Conservation (phyloP, 1,140 invertebrate genomes). For the Sarcophaga peregrina region DNA sequence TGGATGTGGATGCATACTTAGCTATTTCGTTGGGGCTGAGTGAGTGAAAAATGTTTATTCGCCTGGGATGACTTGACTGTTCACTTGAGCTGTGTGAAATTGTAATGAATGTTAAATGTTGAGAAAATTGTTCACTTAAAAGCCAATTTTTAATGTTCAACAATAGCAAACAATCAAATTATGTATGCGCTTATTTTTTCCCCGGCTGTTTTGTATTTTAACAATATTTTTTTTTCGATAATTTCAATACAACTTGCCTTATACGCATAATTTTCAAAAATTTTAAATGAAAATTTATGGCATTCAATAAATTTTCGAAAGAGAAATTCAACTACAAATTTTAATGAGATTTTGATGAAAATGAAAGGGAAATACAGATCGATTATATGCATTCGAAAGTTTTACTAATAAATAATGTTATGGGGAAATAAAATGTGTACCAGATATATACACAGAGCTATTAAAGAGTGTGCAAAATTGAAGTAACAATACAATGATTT, state of each 20-base stretch:
- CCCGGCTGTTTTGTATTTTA: not conserved
- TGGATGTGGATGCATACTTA: not conserved
- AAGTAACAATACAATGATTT: no score
- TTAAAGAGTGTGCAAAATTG: no score
- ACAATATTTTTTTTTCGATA: not conserved
- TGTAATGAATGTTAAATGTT: constrained; percentile 25
- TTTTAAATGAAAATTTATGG: constrained; percentile 19
- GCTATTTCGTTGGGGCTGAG: no score
- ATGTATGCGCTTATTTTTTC: not conserved
- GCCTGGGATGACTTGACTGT: not conserved
- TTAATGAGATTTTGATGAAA: constrained; percentile 17
- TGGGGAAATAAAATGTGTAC: no score
- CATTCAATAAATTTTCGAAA: constrained; percentile 12
- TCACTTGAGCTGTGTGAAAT: constrained; percentile 20
- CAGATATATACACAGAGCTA: no score
- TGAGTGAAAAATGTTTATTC: no score
- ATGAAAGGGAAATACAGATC: not conserved
- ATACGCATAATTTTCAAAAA: constrained; percentile 3
- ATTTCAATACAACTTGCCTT: not conserved
- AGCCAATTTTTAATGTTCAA: not conserved
- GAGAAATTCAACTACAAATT: not conserved
- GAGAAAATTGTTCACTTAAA: constrained; percentile 16
- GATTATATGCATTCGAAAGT: not conserved
- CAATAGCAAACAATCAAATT: constrained; percentile 17
- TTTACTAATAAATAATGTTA: no score